Evolutionary conservation across 2,888 invertebrate species (phyloP), one percentile per base, ranked within the genome.

Genomic region (Drosophila siamana): DNA sequence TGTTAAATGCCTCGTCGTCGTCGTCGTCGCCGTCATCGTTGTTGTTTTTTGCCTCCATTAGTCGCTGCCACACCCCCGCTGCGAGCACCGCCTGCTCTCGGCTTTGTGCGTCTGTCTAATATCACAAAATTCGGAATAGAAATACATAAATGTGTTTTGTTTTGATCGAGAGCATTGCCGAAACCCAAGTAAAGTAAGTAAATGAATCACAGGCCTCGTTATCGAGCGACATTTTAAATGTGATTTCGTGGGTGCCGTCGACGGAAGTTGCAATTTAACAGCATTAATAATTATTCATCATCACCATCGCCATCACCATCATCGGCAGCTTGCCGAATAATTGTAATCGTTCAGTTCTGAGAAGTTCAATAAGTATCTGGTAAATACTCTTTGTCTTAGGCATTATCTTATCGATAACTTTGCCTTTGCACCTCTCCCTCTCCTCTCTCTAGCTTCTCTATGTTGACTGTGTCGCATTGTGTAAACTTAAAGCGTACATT

Each of bases 261-360:
- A 43, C 52, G 52, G 41, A 54, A 30, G 52, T 13, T 13, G 13
- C 36, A 41, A 41, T 52, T 52, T 40, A 40, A n/a, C 40, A 28
- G 16, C 51, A 40, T 52, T 40, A 52, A 33, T 36, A 22, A 38
- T 55, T 50, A 46, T 13, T 33, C 59, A 51, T 41, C 43, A 36
- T 7, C 30, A 50, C 0, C 11, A 44, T 33, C 59, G 47, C 33
- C 43, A 36, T 7, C 30, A 50, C 0, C 11, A 44, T 40, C 9
- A 44, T 9, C 13, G 11, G 36, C 13, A 38, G 36, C 15, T 8
- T 15, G 36, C 13, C 8, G 15, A 8, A 36, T 19, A 55, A 11
- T 40, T 30, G 26, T 47, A 66, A 67, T 67, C 40, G 13, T 41
- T 5, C 13, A 41, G 38, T 75, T 75, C 78, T 61, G 26, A 59